Percentiles rank a stretch among this genome's conserved stretches.
Evolutionary conservation across 2,113 vertebrate species (phyloP).

Genomic region (Pardalotus punctatus): DNA sequence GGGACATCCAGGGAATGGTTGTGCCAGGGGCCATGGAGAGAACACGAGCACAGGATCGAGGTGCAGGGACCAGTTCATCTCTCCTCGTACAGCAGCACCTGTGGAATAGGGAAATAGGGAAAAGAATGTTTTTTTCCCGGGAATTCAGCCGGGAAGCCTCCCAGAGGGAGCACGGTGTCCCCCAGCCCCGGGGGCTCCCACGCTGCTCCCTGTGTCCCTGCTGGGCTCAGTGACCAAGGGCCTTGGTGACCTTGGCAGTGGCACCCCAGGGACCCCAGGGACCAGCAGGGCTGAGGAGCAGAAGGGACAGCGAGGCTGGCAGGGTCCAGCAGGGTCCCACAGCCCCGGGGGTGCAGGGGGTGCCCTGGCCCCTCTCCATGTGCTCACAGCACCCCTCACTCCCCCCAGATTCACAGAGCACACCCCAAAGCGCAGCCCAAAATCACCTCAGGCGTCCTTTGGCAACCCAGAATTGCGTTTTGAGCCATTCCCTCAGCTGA

Average conservation of each 20-base stretch:
- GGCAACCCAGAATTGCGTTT: background rate
- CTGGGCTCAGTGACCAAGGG: accelerated
- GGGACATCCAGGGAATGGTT: background rate
- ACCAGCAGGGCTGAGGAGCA: accelerated
- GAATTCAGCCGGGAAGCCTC: background rate
- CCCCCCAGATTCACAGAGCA: background rate
- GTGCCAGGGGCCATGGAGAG: background rate
- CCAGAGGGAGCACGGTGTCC: background rate
- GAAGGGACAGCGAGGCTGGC: background rate
- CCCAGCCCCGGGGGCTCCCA: background rate
- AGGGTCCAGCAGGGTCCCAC: accelerated
- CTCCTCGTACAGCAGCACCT: background rate
- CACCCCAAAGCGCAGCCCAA: background rate
- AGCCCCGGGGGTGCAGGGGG: accelerated
- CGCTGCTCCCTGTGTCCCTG: background rate
- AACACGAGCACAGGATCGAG: background rate
- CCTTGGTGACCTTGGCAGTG: accelerated
- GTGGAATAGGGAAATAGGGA: background rate
- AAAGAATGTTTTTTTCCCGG: background rate
- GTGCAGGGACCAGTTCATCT: background rate
- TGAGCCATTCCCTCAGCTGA: background rate
- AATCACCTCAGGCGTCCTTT: background rate
- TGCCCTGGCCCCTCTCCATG: too few relatives aligned
- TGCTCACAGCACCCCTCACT: accelerated
- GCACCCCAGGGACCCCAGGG: background rate